A percentile compares a stretch with the other conserved stretches of the same genome.
These are phyloP conservation scores for Chionis minor DNA, from an alignment of 2,113 vertebrate genomes.

Conservation along the genomic window DNA sequence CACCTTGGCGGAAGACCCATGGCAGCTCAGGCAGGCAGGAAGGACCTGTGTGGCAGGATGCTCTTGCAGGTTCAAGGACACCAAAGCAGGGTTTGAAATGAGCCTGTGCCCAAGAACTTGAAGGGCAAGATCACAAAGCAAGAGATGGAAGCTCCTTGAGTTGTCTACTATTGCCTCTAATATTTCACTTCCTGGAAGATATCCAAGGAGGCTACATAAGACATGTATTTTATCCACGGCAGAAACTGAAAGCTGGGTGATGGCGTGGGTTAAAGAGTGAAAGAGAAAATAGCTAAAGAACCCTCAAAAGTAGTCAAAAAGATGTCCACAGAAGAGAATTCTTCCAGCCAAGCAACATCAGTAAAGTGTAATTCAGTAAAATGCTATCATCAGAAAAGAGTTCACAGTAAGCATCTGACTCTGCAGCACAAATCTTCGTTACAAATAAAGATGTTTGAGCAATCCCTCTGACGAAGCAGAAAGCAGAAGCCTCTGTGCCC, in stretches of 20 bases:
- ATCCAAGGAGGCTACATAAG: accelerated
- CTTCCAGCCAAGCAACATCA: not conserved
- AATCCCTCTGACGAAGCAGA: not conserved
- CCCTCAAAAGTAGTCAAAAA: not conserved
- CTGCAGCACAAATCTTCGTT: not conserved
- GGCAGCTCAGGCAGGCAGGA: not conserved
- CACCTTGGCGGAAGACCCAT: not conserved
- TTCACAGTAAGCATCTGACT: not conserved
- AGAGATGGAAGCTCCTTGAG: not conserved
- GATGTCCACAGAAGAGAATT: not conserved
- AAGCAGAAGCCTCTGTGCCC: not conserved
- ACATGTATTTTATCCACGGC: not conserved
- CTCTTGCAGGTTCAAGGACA: not conserved
- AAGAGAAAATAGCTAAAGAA: not conserved
- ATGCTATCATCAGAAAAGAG: not conserved
- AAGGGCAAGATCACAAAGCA: not conserved
- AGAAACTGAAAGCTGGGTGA: not conserved
- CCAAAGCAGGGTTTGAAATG: not conserved
- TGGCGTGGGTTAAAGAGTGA: not conserved
- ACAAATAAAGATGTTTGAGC: not conserved
- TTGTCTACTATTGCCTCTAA: not conserved
- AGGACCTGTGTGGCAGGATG: not conserved
- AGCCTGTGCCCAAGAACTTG: not conserved
- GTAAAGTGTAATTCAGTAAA: not conserved
- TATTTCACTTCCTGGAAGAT: not conserved